Base-by-base conservation (phyloP, 2,797 vertebrate genomes). In the Ptychobarbus kaznakovi region DNA sequence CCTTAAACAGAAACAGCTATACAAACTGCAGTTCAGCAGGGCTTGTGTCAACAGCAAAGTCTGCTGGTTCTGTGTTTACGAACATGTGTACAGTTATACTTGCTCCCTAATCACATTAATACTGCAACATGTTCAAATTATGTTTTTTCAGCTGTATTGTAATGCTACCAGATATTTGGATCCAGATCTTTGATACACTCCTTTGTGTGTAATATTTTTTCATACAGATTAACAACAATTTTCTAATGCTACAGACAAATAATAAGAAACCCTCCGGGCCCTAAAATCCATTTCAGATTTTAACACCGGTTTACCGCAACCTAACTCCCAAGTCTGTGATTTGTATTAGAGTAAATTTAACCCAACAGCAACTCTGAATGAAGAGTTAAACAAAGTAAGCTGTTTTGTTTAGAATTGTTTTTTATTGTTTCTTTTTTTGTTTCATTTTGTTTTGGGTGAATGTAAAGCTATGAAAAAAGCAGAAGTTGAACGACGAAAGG, bases 1-100 rank as follows among this genome's bases (percentile, higher is more conserved):
- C 82, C 86, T 82, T 78, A 25, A 53, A 58, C 73, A 87, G 56
- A 84, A 72, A 81, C 53, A 66, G 83, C 66, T 82, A 44, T 53
- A 70, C 56, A 85, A 74, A 80, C 68, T 66, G 53, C 44, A 81
- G 78, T 63, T 77, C 42, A 73, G 35, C 40, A 40, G 38, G 22
- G 46, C 49, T n/a, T 68, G 44, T 75, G 42, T 87, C 70, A 82
- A 86, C 70, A 81, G 84, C 38, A 69, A 40, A 73, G 63, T 42
- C 28, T 70, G 70, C 75, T 32, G 15, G 46, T 42, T 56, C 74
- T 69, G 44, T 74, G 20, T 81, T 82, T 79, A 68, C 9, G 7
- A 44, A 84, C 49, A 69, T 42, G 49, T 85, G 42, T 70, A 70
- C 63, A 68, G 32, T 83, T 8, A 49, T 66, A 35, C 42, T 49